These are phyloP conservation scores for Ceriagrion tenellum DNA, from an alignment of 2,888 invertebrate species.

Conservation along the genomic window DNA sequence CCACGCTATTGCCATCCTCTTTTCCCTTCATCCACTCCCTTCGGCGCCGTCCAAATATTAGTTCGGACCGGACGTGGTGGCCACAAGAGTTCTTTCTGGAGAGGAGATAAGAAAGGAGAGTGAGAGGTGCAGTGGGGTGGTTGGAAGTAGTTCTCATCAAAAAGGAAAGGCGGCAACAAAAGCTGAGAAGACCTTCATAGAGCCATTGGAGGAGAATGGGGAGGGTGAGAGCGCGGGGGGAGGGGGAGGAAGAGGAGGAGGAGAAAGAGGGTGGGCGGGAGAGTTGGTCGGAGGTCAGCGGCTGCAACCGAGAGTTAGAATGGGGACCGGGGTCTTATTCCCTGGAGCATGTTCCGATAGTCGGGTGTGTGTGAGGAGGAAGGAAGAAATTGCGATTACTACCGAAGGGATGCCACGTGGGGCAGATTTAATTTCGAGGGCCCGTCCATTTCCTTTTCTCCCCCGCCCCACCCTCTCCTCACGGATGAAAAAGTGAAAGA, in stretches of 20 bases:
- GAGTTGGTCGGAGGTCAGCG: neutral
- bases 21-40: neutral
- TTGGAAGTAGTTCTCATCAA: neutral
- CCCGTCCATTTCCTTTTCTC: neutral
- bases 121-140: neutral
- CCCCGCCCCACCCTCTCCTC: neutral
- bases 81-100: neutral
- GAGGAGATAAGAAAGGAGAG: neutral
- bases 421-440: slow-evolving; percentile 27
- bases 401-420: neutral
- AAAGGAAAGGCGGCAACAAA: slow-evolving; percentile 11
- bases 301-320: neutral
- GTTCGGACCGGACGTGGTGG: neutral
- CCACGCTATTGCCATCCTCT: neutral
- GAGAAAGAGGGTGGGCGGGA: neutral
- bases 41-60: neutral
- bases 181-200: neutral
- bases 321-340: neutral
- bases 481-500: neutral
- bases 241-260: neutral
- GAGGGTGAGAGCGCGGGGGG: neutral
- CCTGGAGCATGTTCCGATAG: slow-evolving; percentile 27
- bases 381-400: slow-evolving; percentile 29
- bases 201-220: neutral
- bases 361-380: neutral